Base-by-base conservation (phyloP, 2,797 vertebrate species). In the Schizothorax lantsangensis region DNA sequence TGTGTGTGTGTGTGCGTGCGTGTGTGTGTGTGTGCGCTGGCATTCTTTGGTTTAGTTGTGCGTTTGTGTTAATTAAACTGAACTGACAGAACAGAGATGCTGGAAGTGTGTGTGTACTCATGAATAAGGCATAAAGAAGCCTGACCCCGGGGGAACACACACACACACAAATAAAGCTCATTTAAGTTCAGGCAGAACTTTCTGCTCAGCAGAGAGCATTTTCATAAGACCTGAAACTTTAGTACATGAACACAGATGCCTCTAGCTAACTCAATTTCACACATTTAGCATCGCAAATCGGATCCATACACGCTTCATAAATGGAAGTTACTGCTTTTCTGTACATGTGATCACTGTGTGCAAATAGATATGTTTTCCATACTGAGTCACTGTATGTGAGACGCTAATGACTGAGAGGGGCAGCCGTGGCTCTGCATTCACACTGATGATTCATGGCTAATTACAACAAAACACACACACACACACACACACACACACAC, bases 41-140 rank as follows among this genome's bases (percentile, higher is more conserved):
- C 49, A 26, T 62, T 36, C 33, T 43, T 38, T 62, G 12, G 77
- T 79, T 59, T 79, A 66, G 79, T 36, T 71, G 80, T 82, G 80
- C 19, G 8, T 82, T 54, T 47, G 72, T 73, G 40, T 47, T 64
- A 62, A 75, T 38, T 78, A 79, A 81, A 85, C 79, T 45, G 69
- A 33, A 45, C 38, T 81, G 77, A 64, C 78, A 81, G 54, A 62
- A 71, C 8, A 26, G 57, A 57, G 77, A 69, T 69, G 79, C 85
- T 54, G 23, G n/a, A 23, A 49, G 26, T 81, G 43, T 81, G n/a
- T 66, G 77, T 54, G 36, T 7, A 75, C 33, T 73, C 68, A 86
- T 81, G 68, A 86, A 86, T 80, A 62, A 86, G 21, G 59, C 68
- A 86, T 86, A 72, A 85, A 17, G 66, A 57, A 80, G 19, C n/a